phyloP scores from a whole-genome alignment of 2,113 vertebrate species.

The Chloroceryle aenea region DNA sequence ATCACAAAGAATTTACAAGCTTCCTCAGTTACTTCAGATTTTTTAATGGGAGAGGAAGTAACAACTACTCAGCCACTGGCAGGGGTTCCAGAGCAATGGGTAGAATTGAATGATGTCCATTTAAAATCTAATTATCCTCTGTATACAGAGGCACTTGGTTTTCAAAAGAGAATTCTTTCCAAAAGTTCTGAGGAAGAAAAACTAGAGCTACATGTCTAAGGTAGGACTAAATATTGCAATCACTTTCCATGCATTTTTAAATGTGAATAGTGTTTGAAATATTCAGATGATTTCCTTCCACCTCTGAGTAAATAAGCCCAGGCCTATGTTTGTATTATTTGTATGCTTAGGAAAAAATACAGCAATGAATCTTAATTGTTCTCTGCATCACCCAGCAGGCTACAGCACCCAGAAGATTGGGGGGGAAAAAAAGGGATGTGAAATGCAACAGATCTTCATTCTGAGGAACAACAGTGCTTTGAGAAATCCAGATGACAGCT shows the following conservation, averaged over 20 bases:
- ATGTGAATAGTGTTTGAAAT: conserved; percentile 75
- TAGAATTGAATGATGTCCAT: background rate
- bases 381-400: background rate
- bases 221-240: conserved; percentile 66
- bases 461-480: background rate
- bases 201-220: conserved; percentile 18
- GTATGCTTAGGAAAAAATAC: conserved; percentile 26
- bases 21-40: background rate
- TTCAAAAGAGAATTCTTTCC: background rate
- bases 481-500: background rate
- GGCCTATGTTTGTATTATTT: background rate
- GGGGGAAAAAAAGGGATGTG: background rate
- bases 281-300: conserved; percentile 64
- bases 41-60: background rate
- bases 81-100: background rate
- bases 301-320: conserved; percentile 72
- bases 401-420: background rate
- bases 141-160: background rate
- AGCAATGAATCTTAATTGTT: conserved; percentile 57
- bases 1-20: background rate
- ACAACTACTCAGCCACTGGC: background rate
- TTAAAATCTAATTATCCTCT: background rate
- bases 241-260: conserved; percentile 74
- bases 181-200: background rate
- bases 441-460: background rate